phyloP scores from a whole-genome alignment of 2,797 vertebrate species.

The Carapus acus region DNA sequence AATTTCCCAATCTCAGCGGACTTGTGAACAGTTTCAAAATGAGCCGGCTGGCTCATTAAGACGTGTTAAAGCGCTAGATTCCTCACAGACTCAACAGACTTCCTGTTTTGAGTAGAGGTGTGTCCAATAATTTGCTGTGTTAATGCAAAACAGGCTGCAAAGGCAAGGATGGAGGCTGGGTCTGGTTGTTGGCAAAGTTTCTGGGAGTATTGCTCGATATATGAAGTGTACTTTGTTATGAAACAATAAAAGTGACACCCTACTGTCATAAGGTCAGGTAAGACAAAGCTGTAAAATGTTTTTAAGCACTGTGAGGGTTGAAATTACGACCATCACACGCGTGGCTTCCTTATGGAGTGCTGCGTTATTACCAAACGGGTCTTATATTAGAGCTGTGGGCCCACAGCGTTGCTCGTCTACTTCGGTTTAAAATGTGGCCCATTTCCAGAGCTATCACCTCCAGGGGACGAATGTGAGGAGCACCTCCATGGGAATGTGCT shows the following conservation, averaged over 20 bases:
- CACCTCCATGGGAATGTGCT: slow-evolving; percentile 23
- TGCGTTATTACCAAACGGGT: slow-evolving; percentile 6
- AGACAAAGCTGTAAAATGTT: not conserved
- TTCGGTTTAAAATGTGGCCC: slow-evolving; percentile 18
- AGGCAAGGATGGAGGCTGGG: too few species aligned
- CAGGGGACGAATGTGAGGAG: slow-evolving; percentile 27
- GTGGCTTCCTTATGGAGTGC: not conserved
- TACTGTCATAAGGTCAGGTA: not conserved
- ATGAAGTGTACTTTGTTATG: not conserved
- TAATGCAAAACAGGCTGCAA: too few species aligned
- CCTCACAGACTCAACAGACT: too few species aligned
- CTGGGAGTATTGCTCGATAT: too few species aligned
- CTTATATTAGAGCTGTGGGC: slow-evolving; percentile 16
- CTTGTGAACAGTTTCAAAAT: slow-evolving; percentile 38
- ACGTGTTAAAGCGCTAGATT: slow-evolving; percentile 35
- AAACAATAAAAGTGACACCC: not conserved
- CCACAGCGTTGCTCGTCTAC: slow-evolving; percentile 17
- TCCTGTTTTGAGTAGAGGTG: too few species aligned
- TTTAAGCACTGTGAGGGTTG: not conserved
- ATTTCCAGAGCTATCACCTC: slow-evolving; percentile 24
- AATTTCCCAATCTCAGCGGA: slow-evolving; percentile 34
- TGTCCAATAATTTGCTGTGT: too few species aligned
- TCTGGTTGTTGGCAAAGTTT: not conserved
- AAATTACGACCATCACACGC: not conserved
- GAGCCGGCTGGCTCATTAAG: slow-evolving; percentile 44